Evolutionary conservation across 2,113 vertebrate genomes (phyloP).

Genomic region (Zosterops hypoxanthus): DNA sequence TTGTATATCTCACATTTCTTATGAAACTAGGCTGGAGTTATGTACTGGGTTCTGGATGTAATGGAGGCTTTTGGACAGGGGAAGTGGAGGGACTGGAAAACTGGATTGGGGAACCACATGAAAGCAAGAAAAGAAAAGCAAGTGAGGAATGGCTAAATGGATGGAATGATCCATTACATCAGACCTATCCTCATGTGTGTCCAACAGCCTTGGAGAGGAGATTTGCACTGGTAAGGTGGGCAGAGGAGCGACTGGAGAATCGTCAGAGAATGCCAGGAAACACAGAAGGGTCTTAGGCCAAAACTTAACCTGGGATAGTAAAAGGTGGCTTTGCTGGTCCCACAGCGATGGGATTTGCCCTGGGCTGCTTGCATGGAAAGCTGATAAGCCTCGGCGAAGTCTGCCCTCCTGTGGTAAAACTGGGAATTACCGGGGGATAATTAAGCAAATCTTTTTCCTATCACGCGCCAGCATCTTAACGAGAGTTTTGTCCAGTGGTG

Average conservation of each 20-base stretch:
- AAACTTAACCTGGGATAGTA: not conserved
- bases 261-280: not conserved
- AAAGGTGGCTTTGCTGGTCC: not conserved
- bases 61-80: not conserved
- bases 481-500: not conserved
- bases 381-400: not conserved
- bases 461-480: not conserved
- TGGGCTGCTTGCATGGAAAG: not conserved
- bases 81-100: not conserved
- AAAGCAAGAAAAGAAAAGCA: not conserved
- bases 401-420: slow-evolving; percentile 50
- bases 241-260: not conserved
- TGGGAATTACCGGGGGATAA: slow-evolving; percentile 28
- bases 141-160: not conserved
- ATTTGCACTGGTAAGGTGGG: not conserved
- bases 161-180: not conserved
- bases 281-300: not conserved
- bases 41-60: not conserved
- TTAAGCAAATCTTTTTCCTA: not conserved
- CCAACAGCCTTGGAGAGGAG: not conserved
- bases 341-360: not conserved
- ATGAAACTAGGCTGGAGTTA: not conserved
- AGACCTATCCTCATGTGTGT: not conserved
- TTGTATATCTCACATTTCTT: not conserved
- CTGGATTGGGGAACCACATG: not conserved